These are phyloP conservation scores for Styela clava DNA, from an alignment of 23 tunicate genomes.

Conservation along the genomic window DNA sequence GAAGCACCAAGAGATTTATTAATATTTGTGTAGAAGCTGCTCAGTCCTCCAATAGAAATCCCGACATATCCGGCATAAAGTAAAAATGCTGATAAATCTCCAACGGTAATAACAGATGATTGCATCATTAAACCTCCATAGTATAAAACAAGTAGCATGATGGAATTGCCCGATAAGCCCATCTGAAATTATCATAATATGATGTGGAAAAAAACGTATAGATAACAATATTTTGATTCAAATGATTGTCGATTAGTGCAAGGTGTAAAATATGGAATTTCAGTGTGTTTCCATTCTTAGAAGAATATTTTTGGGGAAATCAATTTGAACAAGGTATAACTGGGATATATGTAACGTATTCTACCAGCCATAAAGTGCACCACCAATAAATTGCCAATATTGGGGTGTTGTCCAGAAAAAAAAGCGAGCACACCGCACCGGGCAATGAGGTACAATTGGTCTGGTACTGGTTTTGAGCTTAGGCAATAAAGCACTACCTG, in stretches of 20 bases:
- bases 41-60: conserved; percentile 52
- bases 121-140: conserved; percentile 76
- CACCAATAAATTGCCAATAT: too few relatives aligned
- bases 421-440: too few relatives aligned
- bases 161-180: conserved; percentile 62
- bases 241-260: not conserved
- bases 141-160: conserved; percentile 64
- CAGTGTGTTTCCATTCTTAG: too few relatives aligned
- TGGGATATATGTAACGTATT: too few relatives aligned
- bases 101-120: conserved; percentile 49
- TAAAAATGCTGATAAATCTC: conserved; percentile 74
- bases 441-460: too few relatives aligned
- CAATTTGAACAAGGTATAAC: too few relatives aligned
- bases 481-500: too few relatives aligned
- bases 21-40: conserved; percentile 47
- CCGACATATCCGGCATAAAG: conserved; percentile 72
- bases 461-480: too few relatives aligned
- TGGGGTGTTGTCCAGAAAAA: too few relatives aligned
- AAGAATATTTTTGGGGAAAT: too few relatives aligned
- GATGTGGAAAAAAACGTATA: not conserved
- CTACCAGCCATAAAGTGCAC: too few relatives aligned
- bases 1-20: conserved; percentile 69
- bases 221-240: not conserved
- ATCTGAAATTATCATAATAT: conserved; percentile 40
- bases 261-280: too few relatives aligned